A percentile compares a stretch with the other conserved stretches of the same genome.
Evolutionary conservation across 2,113 vertebrate genomes (phyloP).

Genomic region (Austrofundulus limnaeus): DNA sequence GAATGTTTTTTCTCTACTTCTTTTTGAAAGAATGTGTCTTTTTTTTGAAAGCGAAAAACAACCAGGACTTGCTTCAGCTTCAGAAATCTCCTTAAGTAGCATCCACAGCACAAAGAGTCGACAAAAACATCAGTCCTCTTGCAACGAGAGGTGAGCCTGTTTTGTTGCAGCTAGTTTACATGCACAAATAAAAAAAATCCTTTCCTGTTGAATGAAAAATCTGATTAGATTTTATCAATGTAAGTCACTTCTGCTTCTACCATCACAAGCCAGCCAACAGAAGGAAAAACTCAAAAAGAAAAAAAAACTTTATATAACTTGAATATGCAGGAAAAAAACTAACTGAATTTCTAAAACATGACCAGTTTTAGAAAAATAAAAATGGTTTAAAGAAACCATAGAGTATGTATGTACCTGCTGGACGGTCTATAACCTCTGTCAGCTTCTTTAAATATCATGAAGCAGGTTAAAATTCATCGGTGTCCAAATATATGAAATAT

Average conservation of each 20-base stretch:
- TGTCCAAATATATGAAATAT: too few relatives aligned
- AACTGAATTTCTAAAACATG: neutral
- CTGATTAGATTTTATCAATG: conserved; percentile 16
- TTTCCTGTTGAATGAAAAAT: conserved; percentile 8
- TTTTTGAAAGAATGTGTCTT: conserved; percentile 68
- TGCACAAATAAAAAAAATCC: conserved; percentile 24
- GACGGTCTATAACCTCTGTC: too few relatives aligned
- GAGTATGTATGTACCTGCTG: neutral
- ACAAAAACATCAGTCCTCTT: conserved; percentile 58
- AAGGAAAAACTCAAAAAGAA: neutral
- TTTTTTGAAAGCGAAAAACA: conserved; percentile 73
- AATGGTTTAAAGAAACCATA: neutral
- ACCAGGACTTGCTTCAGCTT: conserved; percentile 53
- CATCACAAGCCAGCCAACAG: conserved; percentile 2
- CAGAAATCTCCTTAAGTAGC: conserved; percentile 47
- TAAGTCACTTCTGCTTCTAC: conserved; percentile 12
- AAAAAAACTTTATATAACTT: too few relatives aligned
- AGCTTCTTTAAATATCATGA: too few relatives aligned
- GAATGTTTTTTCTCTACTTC: conserved; percentile 72
- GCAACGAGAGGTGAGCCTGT: conserved; percentile 35
- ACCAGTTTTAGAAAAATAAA: conserved; percentile 1
- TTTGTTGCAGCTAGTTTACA: conserved; percentile 54
- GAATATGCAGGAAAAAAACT: too few relatives aligned
- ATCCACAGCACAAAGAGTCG: conserved; percentile 24
- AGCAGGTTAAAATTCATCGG: too few relatives aligned